phyloP scores from a whole-genome alignment of 2,888 invertebrate species.

The Acanthosepion pharaonis region DNA sequence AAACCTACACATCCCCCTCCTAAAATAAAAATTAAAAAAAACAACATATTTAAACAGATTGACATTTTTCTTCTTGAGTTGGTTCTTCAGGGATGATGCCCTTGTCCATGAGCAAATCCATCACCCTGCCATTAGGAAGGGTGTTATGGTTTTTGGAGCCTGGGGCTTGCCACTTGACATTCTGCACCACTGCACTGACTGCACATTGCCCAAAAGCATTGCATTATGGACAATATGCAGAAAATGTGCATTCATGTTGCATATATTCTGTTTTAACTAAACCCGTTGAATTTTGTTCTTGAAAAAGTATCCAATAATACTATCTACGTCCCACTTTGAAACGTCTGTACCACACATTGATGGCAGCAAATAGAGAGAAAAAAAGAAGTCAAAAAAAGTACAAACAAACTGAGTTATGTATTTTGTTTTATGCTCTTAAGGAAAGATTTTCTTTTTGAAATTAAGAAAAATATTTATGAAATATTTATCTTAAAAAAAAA shows the following conservation, averaged over 20 bases:
- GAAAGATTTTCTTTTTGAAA: not conserved
- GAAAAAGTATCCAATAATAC: not conserved
- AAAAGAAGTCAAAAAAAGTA: not conserved
- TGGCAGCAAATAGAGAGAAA: not conserved
- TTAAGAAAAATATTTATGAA: not conserved
- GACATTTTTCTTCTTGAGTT: conserved; percentile 33
- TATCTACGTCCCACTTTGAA: conserved; percentile 33
- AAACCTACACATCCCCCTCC: not conserved
- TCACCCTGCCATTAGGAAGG: not conserved
- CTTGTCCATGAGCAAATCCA: not conserved
- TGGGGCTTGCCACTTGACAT: conserved; percentile 23
- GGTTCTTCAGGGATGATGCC: conserved; percentile 18
- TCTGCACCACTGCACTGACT: not conserved
- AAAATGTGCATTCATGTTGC: not conserved
- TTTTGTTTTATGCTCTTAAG: not conserved
- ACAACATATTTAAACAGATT: not conserved
- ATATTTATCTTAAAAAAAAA: not conserved
- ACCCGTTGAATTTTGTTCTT: conserved; percentile 12
- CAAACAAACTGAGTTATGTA: not conserved
- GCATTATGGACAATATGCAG: not conserved
- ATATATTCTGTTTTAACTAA: not conserved
- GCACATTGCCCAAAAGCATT: conserved; percentile 17
- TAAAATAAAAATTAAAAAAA: not conserved
- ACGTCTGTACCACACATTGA: not conserved
- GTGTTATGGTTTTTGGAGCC: not conserved